Percentiles rank a stretch among this genome's conserved stretches.
Evolutionary conservation across 2,797 vertebrate genomes (phyloP).

Genomic region (Pantherophis vulpinus): DNA sequence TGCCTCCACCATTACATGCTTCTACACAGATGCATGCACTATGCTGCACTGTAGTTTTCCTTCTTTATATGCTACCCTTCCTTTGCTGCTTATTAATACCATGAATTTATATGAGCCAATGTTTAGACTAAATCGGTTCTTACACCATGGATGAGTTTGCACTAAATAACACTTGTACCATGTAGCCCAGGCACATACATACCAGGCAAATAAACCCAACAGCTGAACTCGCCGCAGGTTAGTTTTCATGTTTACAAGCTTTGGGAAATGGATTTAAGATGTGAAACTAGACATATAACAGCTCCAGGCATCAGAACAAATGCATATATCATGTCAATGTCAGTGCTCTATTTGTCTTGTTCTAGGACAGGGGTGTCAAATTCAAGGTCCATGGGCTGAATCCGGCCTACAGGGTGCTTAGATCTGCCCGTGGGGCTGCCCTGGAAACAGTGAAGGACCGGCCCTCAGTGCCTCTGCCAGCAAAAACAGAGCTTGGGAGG

Average conservation of each 20-base stretch:
- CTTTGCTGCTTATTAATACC: background rate
- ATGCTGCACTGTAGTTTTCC: background rate
- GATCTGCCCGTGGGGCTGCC: no score
- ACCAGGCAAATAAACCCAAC: constrained; percentile 33
- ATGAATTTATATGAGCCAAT: background rate
- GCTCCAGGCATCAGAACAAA: constrained; percentile 17
- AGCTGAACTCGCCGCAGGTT: background rate
- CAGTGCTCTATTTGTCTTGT: background rate
- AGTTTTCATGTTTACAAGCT: constrained; percentile 31
- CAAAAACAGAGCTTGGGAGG: no score
- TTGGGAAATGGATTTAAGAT: constrained; percentile 39
- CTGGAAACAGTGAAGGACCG: no score
- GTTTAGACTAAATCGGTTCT: fast-evolving
- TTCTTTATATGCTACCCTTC: background rate
- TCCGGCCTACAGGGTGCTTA: no score
- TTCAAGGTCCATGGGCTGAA: no score
- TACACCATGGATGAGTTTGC: background rate
- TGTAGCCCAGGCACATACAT: constrained; percentile 11
- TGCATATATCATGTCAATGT: background rate
- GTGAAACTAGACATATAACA: fast-evolving
- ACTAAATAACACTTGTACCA: background rate
- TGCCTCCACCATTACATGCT: background rate
- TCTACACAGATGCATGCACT: background rate
- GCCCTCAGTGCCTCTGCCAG: no score
- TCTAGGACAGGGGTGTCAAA: background rate